A percentile compares a stretch with the other conserved stretches of the same genome.
Conservation (phyloP, 1,140 invertebrate genomes). For the Melanaphis sacchari region DNA sequence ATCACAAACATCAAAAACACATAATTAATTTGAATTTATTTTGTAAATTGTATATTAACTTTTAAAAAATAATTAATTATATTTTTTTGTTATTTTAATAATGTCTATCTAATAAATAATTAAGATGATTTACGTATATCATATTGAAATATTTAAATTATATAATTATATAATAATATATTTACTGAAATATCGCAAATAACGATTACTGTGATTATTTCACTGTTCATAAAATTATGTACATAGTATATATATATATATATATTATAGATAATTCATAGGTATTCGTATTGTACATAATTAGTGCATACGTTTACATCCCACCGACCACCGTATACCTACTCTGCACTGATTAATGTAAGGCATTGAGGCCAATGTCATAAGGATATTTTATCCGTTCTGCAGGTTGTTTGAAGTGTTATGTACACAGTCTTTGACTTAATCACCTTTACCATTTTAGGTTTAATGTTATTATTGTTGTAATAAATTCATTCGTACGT, state of each 20-base stretch:
- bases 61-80: too few relatives aligned
- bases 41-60: too few relatives aligned
- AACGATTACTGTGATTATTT: neutral
- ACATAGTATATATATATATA: neutral
- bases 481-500: neutral
- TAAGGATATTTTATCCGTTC: neutral
- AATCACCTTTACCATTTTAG: neutral
- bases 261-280: neutral
- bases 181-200: neutral
- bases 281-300: neutral
- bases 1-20: too few relatives aligned
- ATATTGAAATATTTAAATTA: neutral
- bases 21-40: too few relatives aligned
- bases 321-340: neutral
- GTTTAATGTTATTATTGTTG: neutral
- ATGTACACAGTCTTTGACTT: neutral
- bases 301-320: neutral
- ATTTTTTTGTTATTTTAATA: too few relatives aligned
- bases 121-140: neutral
- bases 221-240: neutral
- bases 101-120: too few relatives aligned
- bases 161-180: neutral
- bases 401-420: neutral
- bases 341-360: neutral
- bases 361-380: neutral